Conservation (phyloP, 1,140 invertebrate species). For the Nylanderia fulva region DNA sequence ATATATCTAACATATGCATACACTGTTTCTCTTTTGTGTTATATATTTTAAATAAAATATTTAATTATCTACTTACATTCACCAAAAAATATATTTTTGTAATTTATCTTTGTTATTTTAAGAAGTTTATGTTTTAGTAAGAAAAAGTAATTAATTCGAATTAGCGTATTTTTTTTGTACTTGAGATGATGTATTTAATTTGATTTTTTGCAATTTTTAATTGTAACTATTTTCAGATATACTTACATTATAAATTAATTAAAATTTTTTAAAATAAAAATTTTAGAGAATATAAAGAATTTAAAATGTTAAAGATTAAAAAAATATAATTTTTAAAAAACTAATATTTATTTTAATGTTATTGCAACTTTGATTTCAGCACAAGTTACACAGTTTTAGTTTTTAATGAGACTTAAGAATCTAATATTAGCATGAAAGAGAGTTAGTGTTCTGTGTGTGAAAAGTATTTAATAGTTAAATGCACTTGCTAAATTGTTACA, state of each 20-base stretch:
- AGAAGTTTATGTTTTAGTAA: background rate
- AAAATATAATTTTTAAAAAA: background rate
- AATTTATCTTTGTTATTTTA: background rate
- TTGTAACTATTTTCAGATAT: background rate
- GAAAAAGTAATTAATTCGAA: background rate
- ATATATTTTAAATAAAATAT: constrained; percentile 1
- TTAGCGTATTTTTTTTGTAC: background rate
- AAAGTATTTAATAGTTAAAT: constrained; percentile 41
- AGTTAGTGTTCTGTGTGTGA: background rate
- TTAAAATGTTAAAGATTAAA: background rate
- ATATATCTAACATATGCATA: no score
- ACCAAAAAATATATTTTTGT: background rate
- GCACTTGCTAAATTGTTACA: constrained; percentile 10
- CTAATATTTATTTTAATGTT: background rate
- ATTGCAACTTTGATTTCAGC: background rate
- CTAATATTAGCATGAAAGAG: background rate
- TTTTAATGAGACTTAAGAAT: constrained; percentile 11
- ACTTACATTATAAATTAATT: background rate
- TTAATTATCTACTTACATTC: background rate
- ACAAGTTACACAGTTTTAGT: background rate
- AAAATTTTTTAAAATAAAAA: background rate
- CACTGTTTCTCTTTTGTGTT: background rate
- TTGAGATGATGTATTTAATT: background rate
- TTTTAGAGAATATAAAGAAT: background rate
- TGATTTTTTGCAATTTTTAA: background rate